Base-by-base conservation (phyloP, 2,888 invertebrate genomes). In the Bombylius discolor region DNA sequence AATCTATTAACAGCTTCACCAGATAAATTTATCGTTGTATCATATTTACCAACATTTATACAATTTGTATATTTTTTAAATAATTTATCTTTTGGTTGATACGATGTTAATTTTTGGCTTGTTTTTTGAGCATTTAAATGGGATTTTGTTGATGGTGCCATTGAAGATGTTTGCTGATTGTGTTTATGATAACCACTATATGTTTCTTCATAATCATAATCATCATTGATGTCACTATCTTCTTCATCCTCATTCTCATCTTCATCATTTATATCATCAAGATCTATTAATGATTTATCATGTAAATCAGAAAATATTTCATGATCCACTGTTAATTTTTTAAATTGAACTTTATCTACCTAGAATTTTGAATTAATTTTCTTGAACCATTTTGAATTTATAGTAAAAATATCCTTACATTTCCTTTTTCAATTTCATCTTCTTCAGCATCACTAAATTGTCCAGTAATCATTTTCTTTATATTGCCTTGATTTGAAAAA, bases 21-120 rank as follows among this genome's bases (percentile, higher is more conserved):
- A 4, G 70, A 68, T 65, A 72, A 68, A 54, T 69, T 72, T 5
- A 64, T 62, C 5, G 64, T 67, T 4, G 85, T 81, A 67, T 86
- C 86, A 68, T 90, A 92, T 67, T 83, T 84, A 58, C 90, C 89
- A 0, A 92, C 81, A 73, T 89, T 91, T 34, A 94, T 89, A 75
- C 86, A 90, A 61, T 87, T 81, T 0, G 84, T 76, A 68, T 83
- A 92, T 66, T 85, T 88, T 60, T 84, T 83, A 59, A 89, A 82
- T 0, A 90, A 67, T 65, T 93, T 92, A 58, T 91, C 89, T 39
- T 79, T 79, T 0, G 92, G 90, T 69, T 93, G 92, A 66, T 79
- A 90, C 56, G 78, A 79, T 51, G 75, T 79, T 8, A 86, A 64
- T 72, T 84, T 85, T 52, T 76, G 79, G 1, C 81, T 78, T 14